Percentiles rank a stretch among this genome's conserved stretches.
phyloP scores from a whole-genome alignment of 2,113 vertebrate genomes.

The Strix aluco region DNA sequence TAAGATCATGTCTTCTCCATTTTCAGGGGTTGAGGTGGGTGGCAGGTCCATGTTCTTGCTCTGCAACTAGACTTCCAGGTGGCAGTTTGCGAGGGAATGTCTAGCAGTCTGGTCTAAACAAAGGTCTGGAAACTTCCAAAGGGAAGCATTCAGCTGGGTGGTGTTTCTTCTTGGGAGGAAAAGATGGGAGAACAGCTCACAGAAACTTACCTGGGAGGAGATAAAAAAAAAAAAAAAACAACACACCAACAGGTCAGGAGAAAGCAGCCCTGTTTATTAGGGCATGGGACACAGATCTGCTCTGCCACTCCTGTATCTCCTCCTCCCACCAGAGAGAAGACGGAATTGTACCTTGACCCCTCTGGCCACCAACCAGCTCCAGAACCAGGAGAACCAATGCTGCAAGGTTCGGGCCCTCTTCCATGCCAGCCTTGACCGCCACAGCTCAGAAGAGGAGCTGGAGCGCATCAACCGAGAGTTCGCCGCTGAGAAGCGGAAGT shows the following conservation, averaged over 20 bases:
- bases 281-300: neutral
- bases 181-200: neutral
- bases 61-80: neutral
- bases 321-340: slow-evolving; percentile 78
- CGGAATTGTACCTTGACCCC: slow-evolving; percentile 85
- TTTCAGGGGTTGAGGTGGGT: neutral
- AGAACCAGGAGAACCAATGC: slow-evolving; percentile 85
- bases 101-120: neutral
- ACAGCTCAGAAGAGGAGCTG: slow-evolving; percentile 90
- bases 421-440: slow-evolving; percentile 84
- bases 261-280: neutral
- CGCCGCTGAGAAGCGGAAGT: slow-evolving; percentile 80
- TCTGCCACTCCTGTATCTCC: neutral
- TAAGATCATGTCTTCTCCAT: neutral
- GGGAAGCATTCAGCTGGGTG: neutral
- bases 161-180: neutral
- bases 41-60: neutral
- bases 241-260: neutral
- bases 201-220: neutral
- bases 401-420: slow-evolving; percentile 82
- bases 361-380: slow-evolving; percentile 86
- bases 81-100: neutral
- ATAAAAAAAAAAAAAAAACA: neutral
- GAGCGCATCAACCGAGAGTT: slow-evolving; percentile 85
- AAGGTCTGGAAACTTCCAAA: neutral